Evolutionary conservation across 2,797 vertebrate species (phyloP), one percentile per base, ranked within the genome.

Genomic region (Periparus ater): DNA sequence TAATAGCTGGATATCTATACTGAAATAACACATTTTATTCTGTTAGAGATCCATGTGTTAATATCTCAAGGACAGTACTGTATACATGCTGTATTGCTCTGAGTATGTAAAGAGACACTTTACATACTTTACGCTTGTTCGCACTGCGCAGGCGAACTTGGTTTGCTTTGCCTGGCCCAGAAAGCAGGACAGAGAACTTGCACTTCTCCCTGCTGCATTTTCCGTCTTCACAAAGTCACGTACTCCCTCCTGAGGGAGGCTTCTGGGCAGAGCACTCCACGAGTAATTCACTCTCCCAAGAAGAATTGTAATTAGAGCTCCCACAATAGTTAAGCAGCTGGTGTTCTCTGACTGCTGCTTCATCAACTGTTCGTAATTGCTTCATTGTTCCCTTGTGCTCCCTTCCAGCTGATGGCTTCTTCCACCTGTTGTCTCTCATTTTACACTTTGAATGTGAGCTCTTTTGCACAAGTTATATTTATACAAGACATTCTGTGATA

Each of bases 331-430:
- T 94, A 94, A 95, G 91, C 95, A 95, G 92, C 95, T 97, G 95
- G 96, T 94, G 94, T 96, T 94, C 96, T 93, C 89, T 93, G 94
- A 91, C 92, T 96, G 95, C 96, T 95, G 94, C 95, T 96, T 96
- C n/a, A 32, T 96, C 94, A 96, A 94, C 92, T 88, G 89, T 91
- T 96, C 0, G 0, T 94, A 96, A 96, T 95, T 93, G 91, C 77
- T 95, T 95, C 95, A 94, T 94, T 94, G 94, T 93, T 96, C 92
- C 95, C 94, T 23, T 86, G 95, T 88, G 96, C 82, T 96, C 95
- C 79, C 62, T 96, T 94, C 79, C 73, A 92, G 94, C 89, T 96
- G 95, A 94, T 86, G 92, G 48, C 78, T 95, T 75, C 79, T 93
- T 93, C 87, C 95, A 96, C 95, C 93, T 96, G 94, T 96, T 97